phyloP scores from a whole-genome alignment of 2,113 vertebrate species.

The Anarrhichthys ocellatus region DNA sequence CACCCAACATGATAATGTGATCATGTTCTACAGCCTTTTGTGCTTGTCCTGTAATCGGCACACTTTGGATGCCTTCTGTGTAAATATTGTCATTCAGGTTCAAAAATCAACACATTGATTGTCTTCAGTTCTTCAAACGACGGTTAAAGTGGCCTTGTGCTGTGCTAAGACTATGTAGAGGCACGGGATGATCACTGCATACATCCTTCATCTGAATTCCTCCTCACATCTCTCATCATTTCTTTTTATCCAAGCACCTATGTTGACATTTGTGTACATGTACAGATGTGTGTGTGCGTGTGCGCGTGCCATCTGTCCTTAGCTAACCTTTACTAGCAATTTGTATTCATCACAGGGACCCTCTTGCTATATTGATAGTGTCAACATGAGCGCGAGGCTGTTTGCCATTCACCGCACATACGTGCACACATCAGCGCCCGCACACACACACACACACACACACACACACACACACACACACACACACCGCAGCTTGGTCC shows the following conservation, averaged over 20 bases:
- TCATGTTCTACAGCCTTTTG: not conserved
- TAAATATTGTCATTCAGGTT: not conserved
- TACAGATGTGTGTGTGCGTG: not conserved
- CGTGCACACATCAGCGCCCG: not conserved
- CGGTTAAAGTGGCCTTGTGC: not conserved
- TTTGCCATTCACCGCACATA: constrained; percentile 46
- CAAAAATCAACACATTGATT: not conserved
- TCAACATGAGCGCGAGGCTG: constrained; percentile 58
- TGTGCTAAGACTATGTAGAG: not conserved
- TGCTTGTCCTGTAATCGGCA: not conserved
- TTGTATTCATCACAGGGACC: constrained; percentile 70
- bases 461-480: not conserved
- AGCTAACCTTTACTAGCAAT: constrained; percentile 64
- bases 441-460: not conserved
- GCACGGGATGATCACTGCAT: not conserved
- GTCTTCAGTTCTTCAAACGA: not conserved
- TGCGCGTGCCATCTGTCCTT: constrained; percentile 42
- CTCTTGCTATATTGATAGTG: constrained; percentile 64
- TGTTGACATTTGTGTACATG: not conserved
- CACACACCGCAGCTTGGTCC: constrained; percentile 3
- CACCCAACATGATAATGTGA: not conserved
- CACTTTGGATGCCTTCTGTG: not conserved
- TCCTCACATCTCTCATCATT: not conserved
- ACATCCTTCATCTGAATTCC: constrained; percentile 5
- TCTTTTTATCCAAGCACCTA: not conserved